Conservation (phyloP, 1,140 invertebrate genomes). For the Asobara japonica region DNA sequence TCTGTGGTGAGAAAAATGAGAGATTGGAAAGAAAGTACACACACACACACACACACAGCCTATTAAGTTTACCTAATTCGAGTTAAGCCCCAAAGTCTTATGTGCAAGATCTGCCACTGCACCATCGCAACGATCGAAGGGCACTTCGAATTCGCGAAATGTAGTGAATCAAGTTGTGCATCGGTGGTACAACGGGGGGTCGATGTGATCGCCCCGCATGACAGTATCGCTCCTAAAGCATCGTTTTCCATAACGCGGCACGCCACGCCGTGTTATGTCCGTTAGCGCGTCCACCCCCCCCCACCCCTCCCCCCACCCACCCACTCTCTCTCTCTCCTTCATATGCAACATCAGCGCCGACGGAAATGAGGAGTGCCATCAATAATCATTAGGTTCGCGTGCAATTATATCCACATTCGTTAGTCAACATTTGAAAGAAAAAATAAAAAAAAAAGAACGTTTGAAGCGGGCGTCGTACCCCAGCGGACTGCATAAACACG, state of each 20-base stretch:
- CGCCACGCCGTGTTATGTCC: slow-evolving; percentile 31
- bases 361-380: slow-evolving; percentile 50
- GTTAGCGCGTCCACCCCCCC: neutral
- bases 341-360: neutral
- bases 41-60: no score
- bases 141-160: slow-evolving; percentile 5
- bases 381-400: slow-evolving; percentile 61
- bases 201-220: slow-evolving; percentile 40
- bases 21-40: no score
- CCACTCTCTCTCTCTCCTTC: neutral
- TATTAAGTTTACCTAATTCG: no score
- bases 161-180: slow-evolving; percentile 53
- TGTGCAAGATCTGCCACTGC: no score
- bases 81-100: no score
- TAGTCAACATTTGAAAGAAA: slow-evolving; percentile 39
- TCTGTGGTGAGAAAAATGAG: no score
- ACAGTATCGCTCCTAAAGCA: slow-evolving; percentile 53
- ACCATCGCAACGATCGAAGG: no score
- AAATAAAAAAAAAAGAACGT: neutral
- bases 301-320: neutral
- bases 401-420: slow-evolving; percentile 62
- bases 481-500: neutral
- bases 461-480: neutral
- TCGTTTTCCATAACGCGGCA: slow-evolving; percentile 30
- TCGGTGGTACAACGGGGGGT: slow-evolving; percentile 49